Percentiles rank a stretch among this genome's conserved stretches.
Conservation (phyloP, 2,888 invertebrate genomes). For the Scelioninae gen. 2 region DNA sequence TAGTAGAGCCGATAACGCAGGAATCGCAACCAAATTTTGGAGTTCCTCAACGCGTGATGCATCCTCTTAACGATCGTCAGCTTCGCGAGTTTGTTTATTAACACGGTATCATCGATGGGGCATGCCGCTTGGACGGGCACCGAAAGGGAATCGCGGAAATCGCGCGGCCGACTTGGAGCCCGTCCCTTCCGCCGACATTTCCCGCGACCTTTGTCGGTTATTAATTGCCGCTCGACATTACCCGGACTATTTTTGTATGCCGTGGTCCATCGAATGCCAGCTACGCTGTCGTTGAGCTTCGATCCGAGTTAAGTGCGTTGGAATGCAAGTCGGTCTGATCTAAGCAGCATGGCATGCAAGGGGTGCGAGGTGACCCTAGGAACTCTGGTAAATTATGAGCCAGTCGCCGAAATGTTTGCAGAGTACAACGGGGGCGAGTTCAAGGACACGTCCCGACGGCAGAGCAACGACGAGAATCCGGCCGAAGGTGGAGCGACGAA, state of each 20-base stretch:
- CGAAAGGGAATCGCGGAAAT: neutral
- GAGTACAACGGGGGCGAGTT: conserved; percentile 66
- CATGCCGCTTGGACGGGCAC: conserved; percentile 21
- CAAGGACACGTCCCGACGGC: conserved; percentile 63
- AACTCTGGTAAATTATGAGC: conserved; percentile 61
- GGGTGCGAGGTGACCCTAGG: conserved; percentile 29
- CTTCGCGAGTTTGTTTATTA: conserved; percentile 26
- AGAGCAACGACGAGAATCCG: conserved; percentile 45
- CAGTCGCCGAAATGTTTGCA: conserved; percentile 71
- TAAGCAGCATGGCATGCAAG: conserved; percentile 53
- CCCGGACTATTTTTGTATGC: conserved; percentile 2
- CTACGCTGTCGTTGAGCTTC: conserved; percentile 11
- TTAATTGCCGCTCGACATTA: conserved; percentile 12
- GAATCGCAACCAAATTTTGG: neutral
- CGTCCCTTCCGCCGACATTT: neutral
- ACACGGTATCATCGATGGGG: conserved; percentile 9
- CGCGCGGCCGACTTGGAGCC: neutral
- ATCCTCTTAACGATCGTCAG: conserved; percentile 1
- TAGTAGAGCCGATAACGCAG: too few relatives aligned
- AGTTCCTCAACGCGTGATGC: neutral
- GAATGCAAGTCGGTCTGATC: conserved; percentile 24
- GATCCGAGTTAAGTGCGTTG: conserved; percentile 13
- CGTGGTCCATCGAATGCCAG: conserved; percentile 6
- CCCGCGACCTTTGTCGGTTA: neutral
- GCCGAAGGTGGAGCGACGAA: neutral